phyloP scores from a whole-genome alignment of 2,888 invertebrate species.

The Dryobotodes eremita region DNA sequence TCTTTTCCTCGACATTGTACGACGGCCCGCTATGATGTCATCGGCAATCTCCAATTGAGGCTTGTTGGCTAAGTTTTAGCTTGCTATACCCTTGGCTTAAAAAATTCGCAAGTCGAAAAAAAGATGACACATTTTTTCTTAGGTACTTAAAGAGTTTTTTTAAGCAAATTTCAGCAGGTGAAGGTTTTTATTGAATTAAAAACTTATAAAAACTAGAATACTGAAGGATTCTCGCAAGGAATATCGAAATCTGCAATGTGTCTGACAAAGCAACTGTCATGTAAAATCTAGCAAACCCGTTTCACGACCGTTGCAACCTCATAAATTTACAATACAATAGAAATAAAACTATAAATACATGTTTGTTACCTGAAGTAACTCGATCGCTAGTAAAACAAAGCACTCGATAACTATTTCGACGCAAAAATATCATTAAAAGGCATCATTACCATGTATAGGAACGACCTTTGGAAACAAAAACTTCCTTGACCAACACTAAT shows the following conservation, averaged over 20 bases:
- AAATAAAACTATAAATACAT: slow-evolving; percentile 47
- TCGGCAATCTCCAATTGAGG: slow-evolving; percentile 72
- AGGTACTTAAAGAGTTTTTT: slow-evolving; percentile 1
- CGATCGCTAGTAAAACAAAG: slow-evolving; percentile 74
- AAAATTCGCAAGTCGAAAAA: slow-evolving; percentile 51
- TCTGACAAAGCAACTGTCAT: slow-evolving; percentile 70
- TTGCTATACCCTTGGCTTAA: slow-evolving; percentile 49
- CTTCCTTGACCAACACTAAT: slow-evolving; percentile 78
- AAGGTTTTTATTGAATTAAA: slow-evolving; percentile 10
- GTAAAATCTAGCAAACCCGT: slow-evolving; percentile 50
- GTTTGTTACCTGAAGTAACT: slow-evolving; percentile 59
- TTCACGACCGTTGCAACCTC: slow-evolving; percentile 54
- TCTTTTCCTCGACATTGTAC: slow-evolving; percentile 63
- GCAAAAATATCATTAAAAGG: slow-evolving; percentile 77
- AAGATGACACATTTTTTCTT: slow-evolving; percentile 35
- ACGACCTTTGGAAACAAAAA: slow-evolving; percentile 86
- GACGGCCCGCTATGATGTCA: slow-evolving; percentile 75
- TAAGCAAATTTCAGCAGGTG: background rate
- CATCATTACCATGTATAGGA: slow-evolving; percentile 83
- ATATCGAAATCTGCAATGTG: slow-evolving; percentile 66
- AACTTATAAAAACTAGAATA: slow-evolving; percentile 16
- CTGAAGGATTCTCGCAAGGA: slow-evolving; percentile 40
- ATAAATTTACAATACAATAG: slow-evolving; percentile 35
- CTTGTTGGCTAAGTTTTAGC: slow-evolving; percentile 66
- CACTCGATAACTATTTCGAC: slow-evolving; percentile 76